Base-by-base conservation (phyloP, 2,797 vertebrate genomes). In the Cyprinella venusta region DNA sequence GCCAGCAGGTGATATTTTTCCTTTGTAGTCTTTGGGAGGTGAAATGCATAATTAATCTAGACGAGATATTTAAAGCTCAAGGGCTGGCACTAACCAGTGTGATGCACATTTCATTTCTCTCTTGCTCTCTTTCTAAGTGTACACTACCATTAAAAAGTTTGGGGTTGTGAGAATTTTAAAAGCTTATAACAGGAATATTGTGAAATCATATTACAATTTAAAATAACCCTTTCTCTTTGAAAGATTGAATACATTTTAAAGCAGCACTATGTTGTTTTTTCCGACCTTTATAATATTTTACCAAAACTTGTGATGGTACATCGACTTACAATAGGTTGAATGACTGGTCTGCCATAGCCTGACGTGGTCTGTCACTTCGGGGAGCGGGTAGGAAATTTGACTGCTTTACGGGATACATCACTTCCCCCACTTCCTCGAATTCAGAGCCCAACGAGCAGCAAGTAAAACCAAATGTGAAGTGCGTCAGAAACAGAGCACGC, bases 11-110 rank as follows among this genome's bases (percentile, higher is more conserved):
- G 82, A 79, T 86, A 48, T 63, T 82, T 75, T 80, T 68, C 52
- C 83, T 87, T 88, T 86, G 85, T 87, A 81, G 79, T 80, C 78
- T 82, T 74, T 65, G 78, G 76, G 67, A 87, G 83, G 82, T 76
- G 56, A 56, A 80, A 86, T 88, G 79, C 76, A 89, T 86, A 79
- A 84, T 89, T 89, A 89, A 90, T 87, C 71, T 83, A 80, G 76
- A 83, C 82, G 76, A 84, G 85, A 83, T 83, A 87, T 87, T 86
- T 83, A 69, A 82, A 82, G 63, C 76, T 77, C 38, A 54, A 61
- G 63, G 77, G 61, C 42, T 67, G 63, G 72, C 70, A 79, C 74
- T 86, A 84, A 81, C 75, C 50, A 72, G 52, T 56, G 85, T 76
- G 69, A 71, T 54, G 40, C 67, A 67, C 13, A 68, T 61, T 26